phyloP scores from a whole-genome alignment of 2,797 vertebrate species.

The Trichosurus vulpecula region DNA sequence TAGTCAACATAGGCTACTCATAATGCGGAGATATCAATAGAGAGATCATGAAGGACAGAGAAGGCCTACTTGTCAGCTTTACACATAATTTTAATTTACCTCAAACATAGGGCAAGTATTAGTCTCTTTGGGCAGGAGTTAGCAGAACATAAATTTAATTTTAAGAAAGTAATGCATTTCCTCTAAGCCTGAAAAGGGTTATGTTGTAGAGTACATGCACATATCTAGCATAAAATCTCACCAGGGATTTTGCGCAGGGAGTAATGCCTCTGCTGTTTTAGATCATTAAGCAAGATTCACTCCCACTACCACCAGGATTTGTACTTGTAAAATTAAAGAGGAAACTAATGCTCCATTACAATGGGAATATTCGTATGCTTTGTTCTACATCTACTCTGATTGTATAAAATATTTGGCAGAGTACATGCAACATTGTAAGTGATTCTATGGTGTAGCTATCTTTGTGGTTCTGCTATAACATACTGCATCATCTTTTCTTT shows the following conservation, averaged over 20 bases:
- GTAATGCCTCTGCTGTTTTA: constrained; percentile 46
- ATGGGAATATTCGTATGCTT: constrained; percentile 71
- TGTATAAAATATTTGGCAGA: constrained; percentile 76
- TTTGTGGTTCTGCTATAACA: constrained; percentile 73
- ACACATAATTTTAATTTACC: constrained; percentile 44
- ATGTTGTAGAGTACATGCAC: constrained; percentile 4
- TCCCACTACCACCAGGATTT: constrained; percentile 69
- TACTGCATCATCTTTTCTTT: constrained; percentile 82
- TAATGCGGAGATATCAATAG: constrained; percentile 36
- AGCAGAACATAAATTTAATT: constrained; percentile 11
- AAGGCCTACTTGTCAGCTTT: constrained; percentile 21
- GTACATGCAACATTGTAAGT: constrained; percentile 74
- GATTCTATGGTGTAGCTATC: constrained; percentile 78
- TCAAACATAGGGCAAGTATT: constrained; percentile 29
- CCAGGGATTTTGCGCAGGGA: constrained; percentile 19
- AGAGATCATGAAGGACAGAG: constrained; percentile 17
- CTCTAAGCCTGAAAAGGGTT: not conserved
- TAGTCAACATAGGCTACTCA: constrained; percentile 36
- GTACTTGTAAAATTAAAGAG: constrained; percentile 64
- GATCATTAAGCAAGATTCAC: constrained; percentile 68
- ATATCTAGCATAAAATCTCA: not conserved
- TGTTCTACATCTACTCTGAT: constrained; percentile 72
- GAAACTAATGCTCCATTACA: constrained; percentile 68
- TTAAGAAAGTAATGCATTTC: not conserved
- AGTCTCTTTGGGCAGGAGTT: constrained; percentile 31